These are phyloP conservation scores for Oikopleura vanhoeffeni DNA, from an alignment of 23 tunicate species.

Conservation along the genomic window DNA sequence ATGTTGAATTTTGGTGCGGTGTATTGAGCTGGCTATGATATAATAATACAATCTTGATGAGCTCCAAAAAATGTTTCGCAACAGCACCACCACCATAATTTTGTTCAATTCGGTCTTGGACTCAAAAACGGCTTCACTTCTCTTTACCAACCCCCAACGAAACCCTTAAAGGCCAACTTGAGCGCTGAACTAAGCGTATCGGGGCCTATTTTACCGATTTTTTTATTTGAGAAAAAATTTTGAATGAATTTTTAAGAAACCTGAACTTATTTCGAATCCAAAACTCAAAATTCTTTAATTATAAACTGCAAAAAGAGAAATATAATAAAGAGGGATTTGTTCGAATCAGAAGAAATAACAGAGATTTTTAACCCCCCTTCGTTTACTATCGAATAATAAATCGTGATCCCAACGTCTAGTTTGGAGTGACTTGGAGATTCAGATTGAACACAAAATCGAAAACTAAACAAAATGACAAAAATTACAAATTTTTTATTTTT, in stretches of 20 bases:
- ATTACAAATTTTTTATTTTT: background rate
- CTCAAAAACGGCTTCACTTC: no score
- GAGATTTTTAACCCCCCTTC: background rate
- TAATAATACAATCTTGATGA: background rate
- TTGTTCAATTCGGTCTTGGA: background rate
- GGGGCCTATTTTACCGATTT: conserved; percentile 1
- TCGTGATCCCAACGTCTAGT: background rate
- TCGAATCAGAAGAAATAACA: background rate
- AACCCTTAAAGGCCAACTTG: background rate
- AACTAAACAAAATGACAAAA: background rate
- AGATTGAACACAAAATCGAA: background rate
- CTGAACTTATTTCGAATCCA: background rate
- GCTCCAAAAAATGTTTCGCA: no score
- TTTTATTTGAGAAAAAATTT: background rate
- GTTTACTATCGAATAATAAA: background rate
- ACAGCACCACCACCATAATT: background rate
- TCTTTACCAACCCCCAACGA: no score
- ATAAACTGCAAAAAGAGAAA: background rate
- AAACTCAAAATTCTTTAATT: conserved; percentile 7
- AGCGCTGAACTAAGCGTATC: background rate
- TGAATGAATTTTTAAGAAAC: background rate
- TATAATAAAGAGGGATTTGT: conserved; percentile 13
- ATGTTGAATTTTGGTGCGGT: no score
- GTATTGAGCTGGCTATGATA: background rate
- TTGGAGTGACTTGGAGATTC: conserved; percentile 14